A percentile compares a stretch with the other conserved stretches of the same genome.
Evolutionary conservation across 2,797 vertebrate genomes (phyloP).

Genomic region (Anolis apletophallus): DNA sequence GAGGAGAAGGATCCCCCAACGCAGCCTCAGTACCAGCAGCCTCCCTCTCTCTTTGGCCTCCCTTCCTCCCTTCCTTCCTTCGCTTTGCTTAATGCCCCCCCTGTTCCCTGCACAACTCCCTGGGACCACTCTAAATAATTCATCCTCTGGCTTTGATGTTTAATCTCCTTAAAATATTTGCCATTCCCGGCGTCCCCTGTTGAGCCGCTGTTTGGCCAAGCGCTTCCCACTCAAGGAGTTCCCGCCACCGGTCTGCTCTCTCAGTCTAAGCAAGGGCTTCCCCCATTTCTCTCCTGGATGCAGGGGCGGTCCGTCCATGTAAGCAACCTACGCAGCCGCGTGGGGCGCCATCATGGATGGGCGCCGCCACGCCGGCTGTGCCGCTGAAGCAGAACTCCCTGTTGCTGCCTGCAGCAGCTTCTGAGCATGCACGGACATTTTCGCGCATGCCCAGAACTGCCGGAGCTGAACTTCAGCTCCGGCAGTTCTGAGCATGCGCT

Average conservation of each 20-base stretch:
- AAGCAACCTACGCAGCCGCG: too few relatives aligned
- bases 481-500: too few relatives aligned
- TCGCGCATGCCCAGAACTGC: too few relatives aligned
- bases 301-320: too few relatives aligned
- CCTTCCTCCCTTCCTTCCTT: not conserved
- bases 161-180: constrained; percentile 48
- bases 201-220: constrained; percentile 8
- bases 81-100: constrained; percentile 28
- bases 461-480: too few relatives aligned
- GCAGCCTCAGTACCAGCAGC: not conserved
- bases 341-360: too few relatives aligned
- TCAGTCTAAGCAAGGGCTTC: constrained; percentile 3
- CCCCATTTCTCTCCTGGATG: not conserved
- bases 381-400: too few relatives aligned
- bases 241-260: constrained; percentile 20
- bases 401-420: too few relatives aligned
- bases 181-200: constrained; percentile 19
- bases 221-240: not conserved
- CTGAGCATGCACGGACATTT: too few relatives aligned
- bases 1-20: not conserved
- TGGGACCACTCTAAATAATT: constrained; percentile 28
- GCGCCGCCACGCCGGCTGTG: too few relatives aligned
- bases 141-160: not conserved
- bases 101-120: constrained; percentile 17
- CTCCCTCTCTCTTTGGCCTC: too few relatives aligned